These are phyloP conservation scores for Heliconius charithonia DNA, from an alignment of 2,888 invertebrate genomes.

Conservation along the genomic window DNA sequence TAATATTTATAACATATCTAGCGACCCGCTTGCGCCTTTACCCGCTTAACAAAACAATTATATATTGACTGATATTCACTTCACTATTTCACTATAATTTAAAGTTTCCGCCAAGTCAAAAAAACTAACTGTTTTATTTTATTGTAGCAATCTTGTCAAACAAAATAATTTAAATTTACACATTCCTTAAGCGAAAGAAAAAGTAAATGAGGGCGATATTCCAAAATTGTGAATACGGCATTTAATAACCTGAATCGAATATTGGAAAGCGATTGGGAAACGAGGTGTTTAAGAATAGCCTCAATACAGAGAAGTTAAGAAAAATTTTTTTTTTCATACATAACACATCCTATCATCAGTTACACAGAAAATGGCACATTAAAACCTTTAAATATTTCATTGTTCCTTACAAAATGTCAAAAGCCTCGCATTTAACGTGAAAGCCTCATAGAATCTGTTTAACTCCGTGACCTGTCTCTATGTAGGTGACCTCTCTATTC, in stretches of 20 bases:
- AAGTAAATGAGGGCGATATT: too few species aligned
- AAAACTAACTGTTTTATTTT: too few species aligned
- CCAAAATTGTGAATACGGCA: neutral
- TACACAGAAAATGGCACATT: neutral
- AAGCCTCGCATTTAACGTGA: neutral
- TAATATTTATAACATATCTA: too few species aligned
- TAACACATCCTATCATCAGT: neutral
- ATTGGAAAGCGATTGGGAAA: neutral
- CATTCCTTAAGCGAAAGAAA: too few species aligned
- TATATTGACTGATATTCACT: too few species aligned
- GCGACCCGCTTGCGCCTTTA: too few species aligned
- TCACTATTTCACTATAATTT: too few species aligned
- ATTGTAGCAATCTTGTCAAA: too few species aligned
- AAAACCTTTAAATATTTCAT: neutral
- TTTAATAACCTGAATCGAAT: neutral
- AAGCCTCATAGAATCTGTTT: slow-evolving; percentile 2
- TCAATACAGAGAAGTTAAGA: too few species aligned
- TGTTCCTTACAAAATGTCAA: neutral
- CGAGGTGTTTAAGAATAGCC: neutral
- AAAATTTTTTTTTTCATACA: neutral
- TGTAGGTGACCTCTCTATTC: slow-evolving; percentile 36
- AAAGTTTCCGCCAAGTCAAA: too few species aligned
- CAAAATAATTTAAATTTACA: too few species aligned
- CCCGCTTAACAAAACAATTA: too few species aligned
- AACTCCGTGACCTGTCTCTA: slow-evolving; percentile 27